These are phyloP conservation scores for Eleginops maclovinus DNA, from an alignment of 2,113 vertebrate genomes.

Conservation along the genomic window DNA sequence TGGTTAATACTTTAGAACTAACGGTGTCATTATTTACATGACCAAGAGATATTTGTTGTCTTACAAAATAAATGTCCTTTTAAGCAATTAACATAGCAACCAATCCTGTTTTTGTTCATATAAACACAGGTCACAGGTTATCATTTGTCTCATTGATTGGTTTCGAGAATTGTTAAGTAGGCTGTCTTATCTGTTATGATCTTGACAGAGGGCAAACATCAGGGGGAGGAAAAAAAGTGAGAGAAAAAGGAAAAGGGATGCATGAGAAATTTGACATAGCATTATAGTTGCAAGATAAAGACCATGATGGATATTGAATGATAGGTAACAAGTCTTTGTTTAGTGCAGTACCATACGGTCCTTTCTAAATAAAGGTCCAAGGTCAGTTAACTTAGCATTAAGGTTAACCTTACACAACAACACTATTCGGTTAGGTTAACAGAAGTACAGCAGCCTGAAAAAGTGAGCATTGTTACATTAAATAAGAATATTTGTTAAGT, in stretches of 20 bases:
- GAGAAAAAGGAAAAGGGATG: not conserved
- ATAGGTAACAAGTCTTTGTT: not conserved
- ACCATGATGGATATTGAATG: not conserved
- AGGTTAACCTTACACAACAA: too few species aligned
- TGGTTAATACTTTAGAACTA: not conserved
- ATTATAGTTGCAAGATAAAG: not conserved
- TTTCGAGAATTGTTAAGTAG: not conserved
- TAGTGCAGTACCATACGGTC: too few species aligned
- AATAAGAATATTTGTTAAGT: too few species aligned
- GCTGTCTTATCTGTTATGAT: not conserved
- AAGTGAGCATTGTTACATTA: too few species aligned
- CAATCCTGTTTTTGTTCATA: not conserved
- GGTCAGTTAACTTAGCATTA: too few species aligned
- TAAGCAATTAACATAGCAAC: not conserved
- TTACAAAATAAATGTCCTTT: not conserved
- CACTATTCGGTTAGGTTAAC: too few species aligned
- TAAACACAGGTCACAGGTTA: not conserved
- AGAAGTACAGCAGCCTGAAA: too few species aligned
- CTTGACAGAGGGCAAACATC: not conserved
- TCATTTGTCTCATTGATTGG: constrained; percentile 9
- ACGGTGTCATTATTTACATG: not conserved
- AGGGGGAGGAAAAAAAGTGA: not conserved
- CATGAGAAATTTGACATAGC: too few species aligned
- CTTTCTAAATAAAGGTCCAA: too few species aligned
- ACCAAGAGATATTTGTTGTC: not conserved